Evolutionary conservation across 2,888 invertebrate species (phyloP), one percentile per base, ranked within the genome.

Genomic region (Ectemnius cavifrons): DNA sequence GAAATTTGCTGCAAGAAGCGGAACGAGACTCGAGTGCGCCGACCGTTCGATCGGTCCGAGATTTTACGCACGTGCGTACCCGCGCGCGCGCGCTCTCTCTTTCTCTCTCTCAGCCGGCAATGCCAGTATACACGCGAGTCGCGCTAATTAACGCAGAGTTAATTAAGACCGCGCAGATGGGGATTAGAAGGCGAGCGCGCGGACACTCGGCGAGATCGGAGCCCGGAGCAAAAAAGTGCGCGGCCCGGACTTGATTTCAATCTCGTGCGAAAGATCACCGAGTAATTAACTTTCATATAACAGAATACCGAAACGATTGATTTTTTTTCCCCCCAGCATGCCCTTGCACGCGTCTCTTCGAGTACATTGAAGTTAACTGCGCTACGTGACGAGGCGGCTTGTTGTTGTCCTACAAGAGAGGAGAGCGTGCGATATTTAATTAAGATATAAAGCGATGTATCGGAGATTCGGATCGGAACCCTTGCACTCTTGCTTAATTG

Each of bases 31-130:
- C 37, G 8, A 37, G 37, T 37, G 8, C 37, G 37, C 8, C 37
- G 66, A 46, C 57, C 58, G 71, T 45, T 63, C 45, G 69, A 65
- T 69, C 73, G 65, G 23, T 28, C 61, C 27, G 47, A 23, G 52
- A 67, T 75, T 67, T 64, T 64, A 72, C 72, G 67, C 72, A 63
- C 49, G 64, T 72, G 67, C 72, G 67, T 72, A 60, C 28, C 66
- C 45, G 37, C 56, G n/a, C 3, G 23, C 3, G 23, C 3, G 20
- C 20, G 2, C 20, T 20, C 20, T 1, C 20, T 20, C 20, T 20
- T 2, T 20, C 20, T 20, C 27, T 23, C 23, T 23, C 23, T 23
- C 23, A 23, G 37, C 37, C 37, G 11, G 37, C 37, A 6, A 37
- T 11, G 37, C 37, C 59, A 45, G 59, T 28, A 59, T 28, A 59